These are phyloP conservation scores for Lophius piscatorius DNA, from an alignment of 2,113 vertebrate species.

Conservation along the genomic window DNA sequence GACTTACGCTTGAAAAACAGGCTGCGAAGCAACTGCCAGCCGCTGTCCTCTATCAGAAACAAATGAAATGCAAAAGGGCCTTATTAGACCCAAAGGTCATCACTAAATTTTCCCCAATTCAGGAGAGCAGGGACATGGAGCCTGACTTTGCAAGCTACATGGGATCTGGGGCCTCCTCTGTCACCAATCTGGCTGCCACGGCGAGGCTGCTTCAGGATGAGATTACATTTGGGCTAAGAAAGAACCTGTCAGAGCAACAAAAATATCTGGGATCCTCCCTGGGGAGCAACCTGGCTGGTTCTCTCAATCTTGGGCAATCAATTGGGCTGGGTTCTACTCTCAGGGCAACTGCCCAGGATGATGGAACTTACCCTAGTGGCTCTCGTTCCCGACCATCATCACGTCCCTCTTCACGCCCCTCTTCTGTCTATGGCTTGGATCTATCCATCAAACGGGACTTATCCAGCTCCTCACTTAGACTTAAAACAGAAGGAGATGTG, in stretches of 20 bases:
- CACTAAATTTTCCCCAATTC: conserved; percentile 96
- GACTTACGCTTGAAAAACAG: conserved; percentile 97
- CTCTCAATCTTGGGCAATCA: conserved; percentile 85
- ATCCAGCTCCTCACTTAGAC: conserved; percentile 93
- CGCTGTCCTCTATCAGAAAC: conserved; percentile 96
- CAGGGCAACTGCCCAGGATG: conserved; percentile 88
- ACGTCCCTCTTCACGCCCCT: conserved; percentile 93
- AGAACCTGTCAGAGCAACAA: conserved; percentile 96
- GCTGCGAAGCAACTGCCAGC: conserved; percentile 97
- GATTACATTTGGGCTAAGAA: conserved; percentile 95
- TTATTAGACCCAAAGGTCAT: conserved; percentile 91
- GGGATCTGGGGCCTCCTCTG: conserved; percentile 88
- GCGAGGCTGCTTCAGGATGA: conserved; percentile 96
- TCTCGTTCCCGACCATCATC: conserved; percentile 93
- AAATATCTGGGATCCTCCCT: conserved; percentile 90
- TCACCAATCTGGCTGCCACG: conserved; percentile 89
- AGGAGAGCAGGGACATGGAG: conserved; percentile 94
- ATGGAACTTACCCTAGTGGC: conserved; percentile 92
- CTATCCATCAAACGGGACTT: conserved; percentile 95
- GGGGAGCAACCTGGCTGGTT: conserved; percentile 85
- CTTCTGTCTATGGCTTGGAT: conserved; percentile 97
- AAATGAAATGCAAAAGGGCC: conserved; percentile 95
- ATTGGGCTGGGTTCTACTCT: conserved; percentile 82
- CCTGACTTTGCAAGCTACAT: conserved; percentile 93
- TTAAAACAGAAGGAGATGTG: conserved; percentile 92